Percentiles rank a stretch among this genome's conserved stretches.
These are phyloP conservation scores for Diceros bicornis DNA, from an alignment of 2,797 vertebrate species.

Conservation along the genomic window DNA sequence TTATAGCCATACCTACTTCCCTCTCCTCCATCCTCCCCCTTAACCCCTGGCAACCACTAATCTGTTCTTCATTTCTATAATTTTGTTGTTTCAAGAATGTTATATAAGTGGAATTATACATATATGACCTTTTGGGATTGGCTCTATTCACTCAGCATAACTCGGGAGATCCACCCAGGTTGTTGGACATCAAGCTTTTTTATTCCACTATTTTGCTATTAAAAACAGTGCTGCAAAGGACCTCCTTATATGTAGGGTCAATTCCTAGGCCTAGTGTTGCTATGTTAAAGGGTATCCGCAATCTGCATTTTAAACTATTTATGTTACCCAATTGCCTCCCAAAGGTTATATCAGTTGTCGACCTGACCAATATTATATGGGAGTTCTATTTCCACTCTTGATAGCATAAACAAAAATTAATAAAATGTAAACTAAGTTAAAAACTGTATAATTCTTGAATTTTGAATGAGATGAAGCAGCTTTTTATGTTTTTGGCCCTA, in stretches of 20 bases:
- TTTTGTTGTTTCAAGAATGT: constrained; percentile 33
- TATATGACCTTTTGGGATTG: background rate
- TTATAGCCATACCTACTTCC: background rate
- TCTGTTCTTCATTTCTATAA: background rate
- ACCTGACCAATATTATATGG: background rate
- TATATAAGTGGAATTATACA: background rate
- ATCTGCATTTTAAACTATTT: constrained; percentile 5
- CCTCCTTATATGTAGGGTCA: background rate
- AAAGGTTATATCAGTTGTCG: background rate
- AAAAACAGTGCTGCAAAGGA: constrained; percentile 28
- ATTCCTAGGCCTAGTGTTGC: background rate
- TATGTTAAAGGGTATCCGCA: constrained; percentile 21
- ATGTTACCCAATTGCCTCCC: background rate
- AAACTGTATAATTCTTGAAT: background rate
- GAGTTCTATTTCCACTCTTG: constrained; percentile 4
- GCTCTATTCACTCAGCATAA: background rate
- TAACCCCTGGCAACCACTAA: background rate
- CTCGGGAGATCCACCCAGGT: constrained; percentile 25
- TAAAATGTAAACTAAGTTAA: constrained; percentile 49
- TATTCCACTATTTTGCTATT: background rate
- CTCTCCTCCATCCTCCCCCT: background rate
- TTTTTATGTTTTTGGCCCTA: background rate
- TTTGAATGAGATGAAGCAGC: background rate
- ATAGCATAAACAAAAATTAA: constrained; percentile 25
- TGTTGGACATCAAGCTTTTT: background rate